Base-by-base conservation (phyloP, 2,888 invertebrate species). In the Drosophila heteroneura region DNA sequence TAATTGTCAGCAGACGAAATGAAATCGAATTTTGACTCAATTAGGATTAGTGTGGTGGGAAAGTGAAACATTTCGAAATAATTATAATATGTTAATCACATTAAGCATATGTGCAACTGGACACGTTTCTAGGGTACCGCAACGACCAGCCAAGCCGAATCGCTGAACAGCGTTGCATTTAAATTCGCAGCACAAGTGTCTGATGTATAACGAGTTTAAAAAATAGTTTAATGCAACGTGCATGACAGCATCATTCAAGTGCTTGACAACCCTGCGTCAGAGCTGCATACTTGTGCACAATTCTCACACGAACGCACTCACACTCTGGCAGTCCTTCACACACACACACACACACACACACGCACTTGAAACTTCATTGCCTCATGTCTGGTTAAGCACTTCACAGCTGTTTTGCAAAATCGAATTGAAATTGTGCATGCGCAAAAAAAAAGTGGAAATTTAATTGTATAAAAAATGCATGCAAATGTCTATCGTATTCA, bases 311-410 rank as follows among this genome's bases (percentile, higher is more conserved):
- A 47, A 49, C 52, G 28, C 6, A 35, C 28, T 39, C 37, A 58
- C 60, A 64, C 51, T 7, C 28, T 9, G 12, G n/a, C 28, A 39
- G 28, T 56, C 26, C n/a, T 28, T 14, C 57, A 22, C 16, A 39
- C n/a, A 47, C 35, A 33, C 56, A 58, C 30, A 47, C 37, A 44
- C 37, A 28, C 16, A 37, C 14, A 44, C 35, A 39, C 41, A 44
- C 35, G 54, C 73, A 74, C 80, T 83, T 71, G 80, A 88, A 82
- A 68, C 81, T 69, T 74, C 62, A 73, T 82, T 72, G 54, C 60
- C 51, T 44, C 54, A 66, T 79, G 82, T 87, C 85, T 87, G 88
- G 41, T 64, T 47, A 64, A 41, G 52, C 71, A 87, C 83, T 83
- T 85, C 74, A 83, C 79, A 76, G 67, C 60, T 67, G 73, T 82